phyloP scores from a whole-genome alignment of 2,797 vertebrate genomes.

The Dromococcyx pavoninus region DNA sequence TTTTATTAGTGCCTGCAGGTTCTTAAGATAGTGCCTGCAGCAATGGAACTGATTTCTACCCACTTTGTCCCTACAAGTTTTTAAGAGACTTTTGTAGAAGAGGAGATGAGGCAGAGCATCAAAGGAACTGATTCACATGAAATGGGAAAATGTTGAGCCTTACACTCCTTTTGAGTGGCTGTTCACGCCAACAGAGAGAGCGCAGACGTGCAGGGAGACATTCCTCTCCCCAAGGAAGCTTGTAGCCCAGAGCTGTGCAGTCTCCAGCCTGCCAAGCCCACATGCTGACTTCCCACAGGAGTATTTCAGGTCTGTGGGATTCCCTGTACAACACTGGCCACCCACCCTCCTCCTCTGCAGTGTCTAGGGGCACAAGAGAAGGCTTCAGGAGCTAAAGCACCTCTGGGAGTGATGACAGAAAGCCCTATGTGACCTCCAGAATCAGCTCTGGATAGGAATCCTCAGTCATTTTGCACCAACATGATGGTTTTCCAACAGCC shows the following conservation, averaged over 20 bases:
- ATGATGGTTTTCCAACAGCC: neutral
- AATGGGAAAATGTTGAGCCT: neutral
- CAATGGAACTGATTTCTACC: neutral
- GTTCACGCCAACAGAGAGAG: neutral
- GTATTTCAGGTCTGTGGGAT: neutral
- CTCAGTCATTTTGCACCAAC: rapidly evolving
- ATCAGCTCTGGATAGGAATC: neutral
- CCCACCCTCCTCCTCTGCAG: neutral
- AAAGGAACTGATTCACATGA: neutral
- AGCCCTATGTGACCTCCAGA: neutral
- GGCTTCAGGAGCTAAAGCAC: neutral
- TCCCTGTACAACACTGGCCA: rapidly evolving
- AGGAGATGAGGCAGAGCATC: neutral
- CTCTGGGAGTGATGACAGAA: neutral
- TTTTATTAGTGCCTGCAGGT: neutral
- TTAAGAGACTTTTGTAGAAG: neutral
- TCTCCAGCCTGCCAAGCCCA: neutral
- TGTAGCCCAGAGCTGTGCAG: neutral
- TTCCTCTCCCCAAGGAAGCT: neutral
- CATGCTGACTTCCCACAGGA: rapidly evolving
- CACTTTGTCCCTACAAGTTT: neutral
- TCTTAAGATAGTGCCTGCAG: neutral
- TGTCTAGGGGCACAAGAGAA: rapidly evolving
- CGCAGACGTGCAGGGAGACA: rapidly evolving
- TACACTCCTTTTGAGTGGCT: rapidly evolving